Conservation (phyloP, 2,888 invertebrate species). For the Pomacea canaliculata region DNA sequence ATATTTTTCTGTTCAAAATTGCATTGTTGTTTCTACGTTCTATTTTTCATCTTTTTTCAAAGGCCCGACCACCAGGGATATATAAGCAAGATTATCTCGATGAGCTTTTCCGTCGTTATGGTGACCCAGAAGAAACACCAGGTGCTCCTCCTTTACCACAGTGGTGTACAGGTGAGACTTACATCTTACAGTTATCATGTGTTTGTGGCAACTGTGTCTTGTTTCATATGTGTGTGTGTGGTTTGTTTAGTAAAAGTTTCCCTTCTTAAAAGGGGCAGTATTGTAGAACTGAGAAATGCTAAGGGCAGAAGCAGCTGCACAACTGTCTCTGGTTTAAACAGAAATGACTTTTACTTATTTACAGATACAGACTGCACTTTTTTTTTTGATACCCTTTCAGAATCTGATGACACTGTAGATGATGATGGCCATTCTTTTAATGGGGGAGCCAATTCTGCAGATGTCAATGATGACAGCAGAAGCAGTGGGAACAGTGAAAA, state of each 20-base stretch:
- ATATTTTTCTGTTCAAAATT: background rate
- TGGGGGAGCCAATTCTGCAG: slow-evolving; percentile 20
- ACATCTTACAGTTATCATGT: too few species aligned
- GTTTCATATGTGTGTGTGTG: background rate
- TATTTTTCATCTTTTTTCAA: background rate
- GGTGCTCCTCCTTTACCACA: slow-evolving; percentile 84
- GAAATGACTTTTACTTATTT: too few species aligned
- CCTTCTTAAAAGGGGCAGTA: too few species aligned
- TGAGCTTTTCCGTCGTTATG: slow-evolving; percentile 87
- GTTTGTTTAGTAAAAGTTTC: too few species aligned
- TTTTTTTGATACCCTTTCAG: slow-evolving; percentile 31
- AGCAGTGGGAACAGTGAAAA: slow-evolving; percentile 11
- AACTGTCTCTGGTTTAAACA: too few species aligned
- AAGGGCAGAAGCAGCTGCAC: too few species aligned
- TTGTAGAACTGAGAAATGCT: too few species aligned
- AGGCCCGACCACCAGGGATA: slow-evolving; percentile 90
- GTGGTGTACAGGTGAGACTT: slow-evolving; percentile 84
- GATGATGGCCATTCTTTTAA: slow-evolving; percentile 63
- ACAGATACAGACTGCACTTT: too few species aligned
- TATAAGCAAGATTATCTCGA: slow-evolving; percentile 96
- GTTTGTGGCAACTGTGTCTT: background rate
- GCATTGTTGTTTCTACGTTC: background rate
- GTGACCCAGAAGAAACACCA: slow-evolving; percentile 77
- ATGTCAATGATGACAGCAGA: slow-evolving; percentile 13
- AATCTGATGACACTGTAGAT: slow-evolving; percentile 66